Evolutionary conservation across 2,888 invertebrate species (phyloP).

Genomic region (Leucophora obtusa): DNA sequence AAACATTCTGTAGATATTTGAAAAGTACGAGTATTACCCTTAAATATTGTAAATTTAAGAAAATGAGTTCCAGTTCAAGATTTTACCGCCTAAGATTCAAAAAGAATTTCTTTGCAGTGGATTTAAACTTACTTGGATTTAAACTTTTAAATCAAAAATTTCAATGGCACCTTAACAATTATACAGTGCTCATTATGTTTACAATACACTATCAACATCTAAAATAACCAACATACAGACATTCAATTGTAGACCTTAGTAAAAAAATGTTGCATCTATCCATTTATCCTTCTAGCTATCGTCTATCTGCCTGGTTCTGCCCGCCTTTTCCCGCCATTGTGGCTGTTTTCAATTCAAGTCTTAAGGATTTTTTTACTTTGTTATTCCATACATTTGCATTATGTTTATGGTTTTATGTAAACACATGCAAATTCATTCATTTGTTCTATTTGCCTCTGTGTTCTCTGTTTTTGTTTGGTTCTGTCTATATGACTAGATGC

Average conservation of each 20-base stretch:
- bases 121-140: no score
- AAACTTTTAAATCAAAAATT: not conserved
- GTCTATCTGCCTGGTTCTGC: conserved; percentile 46
- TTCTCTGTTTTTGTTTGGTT: conserved; percentile 4
- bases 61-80: no score
- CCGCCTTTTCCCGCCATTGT: conserved; percentile 58
- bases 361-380: conserved; percentile 28
- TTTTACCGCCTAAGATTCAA: no score
- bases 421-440: conserved; percentile 64
- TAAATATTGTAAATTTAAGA: no score
- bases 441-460: conserved; percentile 57
- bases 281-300: conserved; percentile 40
- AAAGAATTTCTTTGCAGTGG: no score
- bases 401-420: conserved; percentile 61
- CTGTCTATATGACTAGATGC: conserved; percentile 24
- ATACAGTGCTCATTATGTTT: not conserved
- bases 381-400: conserved; percentile 57
- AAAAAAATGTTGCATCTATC: conserved; percentile 30
- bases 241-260: conserved; percentile 28
- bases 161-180: not conserved
- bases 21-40: no score
- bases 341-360: conserved; percentile 56
- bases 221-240: conserved; percentile 29
- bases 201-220: conserved; percentile 29
- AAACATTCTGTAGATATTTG: no score